Base-by-base conservation (phyloP, 1,140 invertebrate species). In the Conus ventricosus region DNA sequence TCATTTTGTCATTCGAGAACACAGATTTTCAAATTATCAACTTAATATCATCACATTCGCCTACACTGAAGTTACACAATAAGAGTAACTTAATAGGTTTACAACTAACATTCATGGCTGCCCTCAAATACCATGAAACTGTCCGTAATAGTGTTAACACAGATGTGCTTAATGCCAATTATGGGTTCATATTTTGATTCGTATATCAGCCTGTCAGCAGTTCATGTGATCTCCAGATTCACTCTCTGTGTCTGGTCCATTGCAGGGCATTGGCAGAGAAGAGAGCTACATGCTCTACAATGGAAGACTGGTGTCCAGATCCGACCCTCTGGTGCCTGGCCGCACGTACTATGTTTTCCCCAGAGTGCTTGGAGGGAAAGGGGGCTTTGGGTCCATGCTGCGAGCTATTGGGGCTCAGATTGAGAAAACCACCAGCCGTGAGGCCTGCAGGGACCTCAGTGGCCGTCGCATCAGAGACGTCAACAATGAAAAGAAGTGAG, bases 381-480 rank as follows among this genome's bases (percentile, higher is more conserved):
- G 94, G 91, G 94, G 96, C 39, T 99, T 99, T 96, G 99, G 99
- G 4, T 99, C 98, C 4, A 99, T 99, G 98, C 94, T 99, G 8
- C 96, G 98, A 90, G 98, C 99, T 0, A 99, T 99, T 95, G 98
- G 99, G 23, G 98, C 98, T 3, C 98, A 99, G 96, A 99, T 99
- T 89, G 98, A 99, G 93, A 99, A 99, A 96, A 99, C 99, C 17
- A 99, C 98, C 10, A 99, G 99, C 93, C 95, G 98, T 78, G 98
- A 99, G 96, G 98, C 99, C n/a, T 99, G 99, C 93, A 95, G 99
- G 88, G 99, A 99, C 95, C 95, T 99, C 6, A 99, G 98, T 95
- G 99, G 99, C 0, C 96, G 99, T 57, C 96, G 99, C 76, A 95
- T 99, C 91, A 96, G 98, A 57, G 98, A 99, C 95, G 99, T 99